A percentile compares a stretch with the other conserved stretches of the same genome.
Conservation (phyloP, 2,113 vertebrate genomes). For the Oophaga pumilio region DNA sequence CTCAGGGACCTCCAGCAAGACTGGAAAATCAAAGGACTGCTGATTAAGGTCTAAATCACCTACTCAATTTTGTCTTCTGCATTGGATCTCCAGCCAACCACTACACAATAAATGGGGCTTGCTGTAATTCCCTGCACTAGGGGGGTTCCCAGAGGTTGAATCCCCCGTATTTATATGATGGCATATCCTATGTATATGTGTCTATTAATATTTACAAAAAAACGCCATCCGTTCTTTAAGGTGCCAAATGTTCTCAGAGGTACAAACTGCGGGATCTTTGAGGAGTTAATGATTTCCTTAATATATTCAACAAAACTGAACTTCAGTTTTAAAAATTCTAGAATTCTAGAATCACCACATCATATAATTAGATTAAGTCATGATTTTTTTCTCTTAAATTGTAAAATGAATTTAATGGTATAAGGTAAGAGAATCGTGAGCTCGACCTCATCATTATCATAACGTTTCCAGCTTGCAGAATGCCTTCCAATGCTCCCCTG, state of each 20-base stretch:
- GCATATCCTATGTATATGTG: too few relatives aligned
- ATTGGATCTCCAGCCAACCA: too few relatives aligned
- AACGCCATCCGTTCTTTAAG: neutral
- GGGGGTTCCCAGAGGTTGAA: too few relatives aligned
- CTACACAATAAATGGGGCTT: too few relatives aligned
- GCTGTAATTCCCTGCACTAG: too few relatives aligned
- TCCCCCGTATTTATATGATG: too few relatives aligned
- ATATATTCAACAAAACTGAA: neutral
- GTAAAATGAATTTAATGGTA: neutral
- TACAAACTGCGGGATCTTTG: neutral
- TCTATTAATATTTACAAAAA: too few relatives aligned
- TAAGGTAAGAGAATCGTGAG: neutral
- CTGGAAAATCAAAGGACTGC: too few relatives aligned
- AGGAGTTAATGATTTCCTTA: neutral
- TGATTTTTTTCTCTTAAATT: neutral
- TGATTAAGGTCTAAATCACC: too few relatives aligned
- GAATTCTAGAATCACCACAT: neutral
- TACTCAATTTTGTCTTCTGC: too few relatives aligned
- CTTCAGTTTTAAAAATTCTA: neutral
- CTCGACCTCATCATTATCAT: slow-evolving; percentile 1
- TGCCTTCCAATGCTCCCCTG: slow-evolving; percentile 18
- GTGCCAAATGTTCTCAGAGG: neutral
- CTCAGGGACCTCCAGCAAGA: too few relatives aligned
- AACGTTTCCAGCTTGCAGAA: slow-evolving; percentile 28
- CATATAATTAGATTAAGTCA: neutral